phyloP scores from a whole-genome alignment of 2,113 vertebrate species.

The Pyrgilauda ruficollis region DNA sequence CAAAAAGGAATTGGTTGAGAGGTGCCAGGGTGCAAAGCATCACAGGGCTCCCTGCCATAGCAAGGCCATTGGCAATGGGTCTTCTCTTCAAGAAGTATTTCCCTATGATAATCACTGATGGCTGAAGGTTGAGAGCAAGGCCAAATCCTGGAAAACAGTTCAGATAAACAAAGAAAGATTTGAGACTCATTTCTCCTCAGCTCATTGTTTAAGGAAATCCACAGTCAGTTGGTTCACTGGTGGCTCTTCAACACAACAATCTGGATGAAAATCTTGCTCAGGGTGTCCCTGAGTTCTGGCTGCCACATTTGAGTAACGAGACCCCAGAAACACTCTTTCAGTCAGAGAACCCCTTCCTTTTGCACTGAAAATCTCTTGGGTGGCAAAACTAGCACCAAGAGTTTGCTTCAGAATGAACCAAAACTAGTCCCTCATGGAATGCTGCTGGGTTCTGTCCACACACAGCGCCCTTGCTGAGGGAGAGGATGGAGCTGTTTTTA shows the following conservation, averaged over 20 bases:
- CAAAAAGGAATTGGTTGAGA: conserved; percentile 78
- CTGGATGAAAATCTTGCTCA: not conserved
- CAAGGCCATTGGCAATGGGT: conserved; percentile 79
- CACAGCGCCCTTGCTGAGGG: not conserved
- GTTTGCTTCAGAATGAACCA: not conserved
- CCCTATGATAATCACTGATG: conserved; percentile 84
- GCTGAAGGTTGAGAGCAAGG: conserved; percentile 84
- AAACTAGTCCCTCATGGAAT: not conserved
- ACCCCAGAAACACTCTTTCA: not conserved
- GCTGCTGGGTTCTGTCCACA: not conserved
- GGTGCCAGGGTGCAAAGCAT: conserved; percentile 79
- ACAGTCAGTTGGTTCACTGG: not conserved
- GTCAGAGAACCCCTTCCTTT: not conserved
- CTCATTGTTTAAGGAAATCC: not conserved
- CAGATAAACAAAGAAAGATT: not conserved
- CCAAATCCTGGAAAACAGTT: conserved; percentile 73
- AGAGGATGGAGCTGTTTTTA: not conserved
- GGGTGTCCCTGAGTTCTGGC: not conserved
- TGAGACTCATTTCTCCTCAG: not conserved
- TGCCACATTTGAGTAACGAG: not conserved
- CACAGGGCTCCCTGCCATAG: conserved; percentile 82
- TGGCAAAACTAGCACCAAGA: not conserved
- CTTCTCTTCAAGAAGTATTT: conserved; percentile 82
- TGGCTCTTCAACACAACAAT: not conserved
- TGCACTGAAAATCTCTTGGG: not conserved